Evolutionary conservation across 2,888 invertebrate genomes (phyloP).

Genomic region (Baronia brevicornis): DNA sequence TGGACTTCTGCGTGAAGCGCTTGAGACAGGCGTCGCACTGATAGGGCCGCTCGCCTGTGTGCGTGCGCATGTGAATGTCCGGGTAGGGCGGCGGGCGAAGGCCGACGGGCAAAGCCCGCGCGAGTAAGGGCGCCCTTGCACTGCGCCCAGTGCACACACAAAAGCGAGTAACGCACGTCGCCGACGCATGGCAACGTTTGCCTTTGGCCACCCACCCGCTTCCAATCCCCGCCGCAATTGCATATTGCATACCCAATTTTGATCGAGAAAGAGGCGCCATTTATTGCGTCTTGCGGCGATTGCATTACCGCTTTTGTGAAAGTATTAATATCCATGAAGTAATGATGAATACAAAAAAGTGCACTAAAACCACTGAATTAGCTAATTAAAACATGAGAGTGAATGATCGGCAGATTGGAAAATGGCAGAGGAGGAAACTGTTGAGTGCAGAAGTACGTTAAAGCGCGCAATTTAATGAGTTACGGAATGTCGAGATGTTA

Average conservation of each 20-base stretch:
- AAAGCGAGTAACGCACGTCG: slow-evolving; percentile 76
- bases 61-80: slow-evolving; percentile 73
- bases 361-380: slow-evolving; percentile 49
- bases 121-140: slow-evolving; percentile 66
- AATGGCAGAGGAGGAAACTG: slow-evolving; percentile 45
- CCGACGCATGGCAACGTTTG: slow-evolving; percentile 56
- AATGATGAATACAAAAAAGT: slow-evolving; percentile 52
- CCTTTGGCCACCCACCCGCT: slow-evolving; percentile 39
- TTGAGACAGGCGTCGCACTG: slow-evolving; percentile 85
- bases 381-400: slow-evolving; percentile 48
- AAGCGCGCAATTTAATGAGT: slow-evolving; percentile 57
- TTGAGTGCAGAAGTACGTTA: slow-evolving; percentile 62
- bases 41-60: slow-evolving; percentile 78
- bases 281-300: slow-evolving; percentile 65
- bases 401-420: slow-evolving; percentile 43
- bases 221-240: slow-evolving; percentile 12
- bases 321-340: slow-evolving; percentile 70
- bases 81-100: slow-evolving; percentile 67
- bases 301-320: slow-evolving; percentile 76
- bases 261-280: slow-evolving; percentile 39
- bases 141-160: slow-evolving; percentile 75
- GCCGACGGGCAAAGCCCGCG: slow-evolving; percentile 68
- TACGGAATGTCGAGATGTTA: slow-evolving; percentile 58
- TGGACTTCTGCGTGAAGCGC: slow-evolving; percentile 88
- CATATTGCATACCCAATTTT: slow-evolving; percentile 39